These are phyloP conservation scores for Limnephilus auricula DNA, from an alignment of 2,888 invertebrate genomes.

Conservation along the genomic window DNA sequence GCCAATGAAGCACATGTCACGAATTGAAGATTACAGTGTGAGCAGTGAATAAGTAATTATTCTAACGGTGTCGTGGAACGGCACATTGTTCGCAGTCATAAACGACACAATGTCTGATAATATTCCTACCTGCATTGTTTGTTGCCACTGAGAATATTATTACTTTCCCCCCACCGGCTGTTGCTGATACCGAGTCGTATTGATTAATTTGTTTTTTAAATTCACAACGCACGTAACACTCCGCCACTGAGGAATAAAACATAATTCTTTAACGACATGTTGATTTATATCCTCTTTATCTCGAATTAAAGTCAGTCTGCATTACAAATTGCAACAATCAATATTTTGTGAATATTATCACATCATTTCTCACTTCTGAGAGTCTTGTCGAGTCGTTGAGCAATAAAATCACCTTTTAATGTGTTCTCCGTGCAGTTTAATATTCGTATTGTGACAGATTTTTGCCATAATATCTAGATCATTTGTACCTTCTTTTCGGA, in stretches of 20 bases:
- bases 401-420: not conserved
- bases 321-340: too few relatives aligned
- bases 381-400: not conserved
- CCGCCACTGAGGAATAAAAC: not conserved
- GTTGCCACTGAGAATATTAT: not conserved
- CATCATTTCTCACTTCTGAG: not conserved
- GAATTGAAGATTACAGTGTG: constrained; percentile 6
- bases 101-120: not conserved
- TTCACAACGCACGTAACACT: constrained; percentile 4
- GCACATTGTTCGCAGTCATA: not conserved
- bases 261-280: not conserved
- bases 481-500: not conserved
- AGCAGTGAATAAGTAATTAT: constrained; percentile 48
- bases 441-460: not conserved
- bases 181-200: constrained; percentile 13
- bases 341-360: too few relatives aligned
- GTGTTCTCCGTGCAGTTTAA: not conserved
- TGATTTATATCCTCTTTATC: constrained; percentile 24
- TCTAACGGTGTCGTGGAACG: constrained; percentile 34
- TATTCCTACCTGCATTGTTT: constrained; percentile 28
- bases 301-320: not conserved
- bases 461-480: not conserved
- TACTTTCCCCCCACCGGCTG: constrained; percentile 4
- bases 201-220: constrained; percentile 33
- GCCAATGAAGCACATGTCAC: constrained; percentile 21